Percentiles rank a stretch among this genome's conserved stretches.
These are phyloP conservation scores for Acanthurus tractus DNA, from an alignment of 2,797 vertebrate species.

Conservation along the genomic window DNA sequence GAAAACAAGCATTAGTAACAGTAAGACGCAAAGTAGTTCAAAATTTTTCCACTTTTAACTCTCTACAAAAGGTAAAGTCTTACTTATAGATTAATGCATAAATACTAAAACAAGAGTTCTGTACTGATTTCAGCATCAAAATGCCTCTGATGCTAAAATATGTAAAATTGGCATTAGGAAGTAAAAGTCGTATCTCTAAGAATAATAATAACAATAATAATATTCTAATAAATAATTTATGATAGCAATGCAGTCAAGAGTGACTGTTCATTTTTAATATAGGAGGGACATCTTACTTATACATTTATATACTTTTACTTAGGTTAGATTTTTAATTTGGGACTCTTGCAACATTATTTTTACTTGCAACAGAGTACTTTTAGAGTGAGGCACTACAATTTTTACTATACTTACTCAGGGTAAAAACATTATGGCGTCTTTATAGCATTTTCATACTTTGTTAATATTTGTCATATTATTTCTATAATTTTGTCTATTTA, in stretches of 20 bases:
- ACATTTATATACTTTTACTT: background rate
- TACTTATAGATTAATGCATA: background rate
- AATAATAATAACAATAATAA: too few species aligned
- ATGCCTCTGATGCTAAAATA: too few species aligned
- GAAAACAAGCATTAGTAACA: background rate
- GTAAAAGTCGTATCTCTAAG: too few species aligned
- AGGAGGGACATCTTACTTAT: too few species aligned
- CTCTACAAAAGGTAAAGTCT: background rate
- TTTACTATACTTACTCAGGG: background rate
- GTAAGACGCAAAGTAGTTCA: background rate
- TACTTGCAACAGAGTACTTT: background rate
- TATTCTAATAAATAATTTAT: background rate
- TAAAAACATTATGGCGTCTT: too few species aligned
- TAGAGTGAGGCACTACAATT: background rate
- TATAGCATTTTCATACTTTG: too few species aligned
- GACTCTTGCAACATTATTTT: background rate
- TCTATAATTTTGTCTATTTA: conserved; percentile 11
- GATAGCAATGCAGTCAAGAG: background rate
- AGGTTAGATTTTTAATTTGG: too few species aligned
- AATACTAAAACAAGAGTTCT: too few species aligned
- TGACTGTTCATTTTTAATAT: too few species aligned
- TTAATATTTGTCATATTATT: background rate
- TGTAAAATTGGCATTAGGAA: too few species aligned
- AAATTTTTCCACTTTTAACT: background rate
- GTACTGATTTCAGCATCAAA: too few species aligned